phyloP scores from a whole-genome alignment of 2,113 vertebrate species.

The Dolichotis patagonum region DNA sequence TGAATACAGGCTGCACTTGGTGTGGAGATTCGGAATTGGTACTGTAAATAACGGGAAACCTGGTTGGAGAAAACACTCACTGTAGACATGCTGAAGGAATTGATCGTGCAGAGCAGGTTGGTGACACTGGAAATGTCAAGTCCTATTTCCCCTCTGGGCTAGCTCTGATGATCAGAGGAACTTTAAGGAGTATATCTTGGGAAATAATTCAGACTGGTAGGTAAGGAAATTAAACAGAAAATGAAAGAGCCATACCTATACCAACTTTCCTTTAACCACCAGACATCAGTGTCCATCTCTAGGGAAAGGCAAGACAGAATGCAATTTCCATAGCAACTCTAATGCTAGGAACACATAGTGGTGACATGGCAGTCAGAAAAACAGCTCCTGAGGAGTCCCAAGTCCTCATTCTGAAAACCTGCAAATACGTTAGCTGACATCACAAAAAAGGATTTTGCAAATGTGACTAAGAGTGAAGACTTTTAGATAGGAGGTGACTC shows the following conservation, averaged over 20 bases:
- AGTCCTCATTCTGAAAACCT: neutral
- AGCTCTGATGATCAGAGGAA: neutral
- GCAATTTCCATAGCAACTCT: neutral
- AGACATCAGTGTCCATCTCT: neutral
- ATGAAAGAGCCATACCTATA: neutral
- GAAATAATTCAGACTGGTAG: neutral
- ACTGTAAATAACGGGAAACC: neutral
- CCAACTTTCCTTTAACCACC: neutral
- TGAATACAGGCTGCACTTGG: neutral
- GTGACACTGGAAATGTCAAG: neutral
- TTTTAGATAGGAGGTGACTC: neutral
- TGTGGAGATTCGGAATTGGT: neutral
- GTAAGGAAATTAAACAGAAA: neutral
- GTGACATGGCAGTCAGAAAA: neutral
- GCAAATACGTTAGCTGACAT: neutral
- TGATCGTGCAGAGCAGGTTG: neutral
- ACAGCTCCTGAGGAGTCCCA: neutral
- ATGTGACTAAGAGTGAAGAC: neutral
- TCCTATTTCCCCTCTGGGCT: neutral
- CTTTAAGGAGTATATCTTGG: neutral
- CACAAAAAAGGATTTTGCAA: neutral
- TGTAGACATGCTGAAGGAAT: neutral
- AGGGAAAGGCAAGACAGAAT: neutral
- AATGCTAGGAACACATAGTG: neutral
- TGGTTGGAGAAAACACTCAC: neutral